phyloP scores from a whole-genome alignment of 2,113 vertebrate genomes.

The Danionella cerebrum region DNA sequence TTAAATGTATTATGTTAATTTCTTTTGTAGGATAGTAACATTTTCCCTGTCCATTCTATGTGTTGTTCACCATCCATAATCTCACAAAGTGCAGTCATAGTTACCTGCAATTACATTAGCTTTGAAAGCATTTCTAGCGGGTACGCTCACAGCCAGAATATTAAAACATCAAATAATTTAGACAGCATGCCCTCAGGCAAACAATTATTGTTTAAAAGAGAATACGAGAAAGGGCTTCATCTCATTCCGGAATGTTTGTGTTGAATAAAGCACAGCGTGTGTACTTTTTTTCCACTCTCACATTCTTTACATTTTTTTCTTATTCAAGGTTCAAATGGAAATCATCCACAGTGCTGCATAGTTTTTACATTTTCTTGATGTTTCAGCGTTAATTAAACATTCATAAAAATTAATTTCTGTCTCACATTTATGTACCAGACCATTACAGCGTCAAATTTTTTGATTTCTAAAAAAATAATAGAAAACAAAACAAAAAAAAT shows the following conservation, averaged over 20 bases:
- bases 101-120: constrained; percentile 41
- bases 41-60: constrained; percentile 13
- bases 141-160: constrained; percentile 25
- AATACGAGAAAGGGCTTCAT: constrained; percentile 31
- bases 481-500: no score
- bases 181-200: constrained; percentile 26
- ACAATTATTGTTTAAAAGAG: constrained; percentile 32
- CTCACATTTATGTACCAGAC: no score
- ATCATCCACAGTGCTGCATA: no score
- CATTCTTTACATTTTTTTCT: neutral
- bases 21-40: neutral
- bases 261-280: neutral
- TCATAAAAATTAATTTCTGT: no score
- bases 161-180: constrained; percentile 39
- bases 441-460: no score
- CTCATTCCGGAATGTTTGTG: constrained; percentile 18
- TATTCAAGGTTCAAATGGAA: no score
- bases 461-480: no score
- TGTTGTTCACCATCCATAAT: constrained; percentile 26
- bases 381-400: no score
- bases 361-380: no score
- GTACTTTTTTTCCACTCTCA: constrained; percentile 1
- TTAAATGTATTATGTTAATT: neutral
- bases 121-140: constrained; percentile 28
- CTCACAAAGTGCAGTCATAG: constrained; percentile 31